Conservation (phyloP, 2,797 vertebrate genomes). For the Phoeniculus purpureus region DNA sequence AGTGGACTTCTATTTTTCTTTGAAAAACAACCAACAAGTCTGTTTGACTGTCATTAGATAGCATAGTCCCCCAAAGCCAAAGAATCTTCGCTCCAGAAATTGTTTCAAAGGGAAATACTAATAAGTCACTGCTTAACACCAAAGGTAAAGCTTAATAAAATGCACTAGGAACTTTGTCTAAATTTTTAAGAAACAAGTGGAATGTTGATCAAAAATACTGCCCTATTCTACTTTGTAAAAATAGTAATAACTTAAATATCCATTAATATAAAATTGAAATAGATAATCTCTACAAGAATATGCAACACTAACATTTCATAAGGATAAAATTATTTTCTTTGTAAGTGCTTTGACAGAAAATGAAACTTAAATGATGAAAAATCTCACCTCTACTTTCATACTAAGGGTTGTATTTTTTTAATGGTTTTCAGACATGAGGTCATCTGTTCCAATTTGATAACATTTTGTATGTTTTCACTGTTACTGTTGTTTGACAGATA, state of each 20-base stretch:
- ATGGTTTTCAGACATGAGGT: constrained; percentile 60
- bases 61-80: constrained; percentile 77
- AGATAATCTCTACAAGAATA: constrained; percentile 70
- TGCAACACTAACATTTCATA: constrained; percentile 69
- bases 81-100: constrained; percentile 75
- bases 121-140: constrained; percentile 80
- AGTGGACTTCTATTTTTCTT: constrained; percentile 52
- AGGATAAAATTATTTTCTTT: constrained; percentile 68
- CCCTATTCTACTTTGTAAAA: constrained; percentile 71
- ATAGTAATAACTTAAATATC: constrained; percentile 54
- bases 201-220: constrained; percentile 65
- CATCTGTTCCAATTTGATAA: constrained; percentile 61
- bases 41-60: constrained; percentile 67
- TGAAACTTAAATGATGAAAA: constrained; percentile 62
- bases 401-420: constrained; percentile 71
- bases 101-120: constrained; percentile 62
- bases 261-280: constrained; percentile 66
- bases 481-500: constrained; percentile 46
- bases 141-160: constrained; percentile 80
- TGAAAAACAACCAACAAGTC: neutral
- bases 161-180: constrained; percentile 77
- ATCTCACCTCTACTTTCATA: constrained; percentile 67
- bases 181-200: constrained; percentile 66
- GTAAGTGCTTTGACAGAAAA: constrained; percentile 67
- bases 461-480: constrained; percentile 61